Evolutionary conservation across 2,888 invertebrate species (phyloP), one percentile per base, ranked within the genome.

Genomic region (Coelopa pilipes): DNA sequence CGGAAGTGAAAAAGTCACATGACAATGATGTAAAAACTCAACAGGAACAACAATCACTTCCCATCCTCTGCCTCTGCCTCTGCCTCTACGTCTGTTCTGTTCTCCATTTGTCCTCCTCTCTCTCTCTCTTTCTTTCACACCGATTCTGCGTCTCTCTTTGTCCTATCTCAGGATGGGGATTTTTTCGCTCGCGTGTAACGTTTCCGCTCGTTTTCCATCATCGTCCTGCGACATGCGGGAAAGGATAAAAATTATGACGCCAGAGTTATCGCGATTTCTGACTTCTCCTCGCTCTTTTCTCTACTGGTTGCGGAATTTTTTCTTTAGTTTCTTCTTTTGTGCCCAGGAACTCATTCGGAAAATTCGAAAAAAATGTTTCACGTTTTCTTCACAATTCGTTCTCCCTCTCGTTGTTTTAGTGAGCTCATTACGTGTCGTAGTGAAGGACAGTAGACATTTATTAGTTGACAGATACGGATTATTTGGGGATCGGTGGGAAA

Each of bases 1-100:
- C 84, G 85, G 85, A 84, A 84, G 84, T 82, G 81, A 82, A 82
- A 85, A 82, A 83, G 82, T 84, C 84, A 80, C 81, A 84, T 82
- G 82, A 84, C 84, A 82, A 81, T 84, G 81, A 82, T 82, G 80
- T 66, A 60, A 74, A 74, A 78, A 74, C 72, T 74, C 60, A 77
- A 71, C 66, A 72, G 63, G 73, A 75, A 60, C 66, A n/a, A 69
- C 17, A 45, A 60, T 5, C n/a, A 17, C 47, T 70, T 45, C 71
- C 66, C 67, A 69, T 70, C 17, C 66, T 66, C 13, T 75, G 74
- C 74, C 67, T 72, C 11, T 67, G 70, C 75, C 71, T 73, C 75
- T 70, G 63, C 74, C 71, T 77, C 72, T 68, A 73, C 53, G 67
- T 62, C 74, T 59, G 53, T 76, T 80, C 47, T 34, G 4, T 34